Percentiles rank a stretch among this genome's conserved stretches.
These are phyloP conservation scores for Sitta europaea DNA, from an alignment of 2,113 vertebrate genomes.

Conservation along the genomic window DNA sequence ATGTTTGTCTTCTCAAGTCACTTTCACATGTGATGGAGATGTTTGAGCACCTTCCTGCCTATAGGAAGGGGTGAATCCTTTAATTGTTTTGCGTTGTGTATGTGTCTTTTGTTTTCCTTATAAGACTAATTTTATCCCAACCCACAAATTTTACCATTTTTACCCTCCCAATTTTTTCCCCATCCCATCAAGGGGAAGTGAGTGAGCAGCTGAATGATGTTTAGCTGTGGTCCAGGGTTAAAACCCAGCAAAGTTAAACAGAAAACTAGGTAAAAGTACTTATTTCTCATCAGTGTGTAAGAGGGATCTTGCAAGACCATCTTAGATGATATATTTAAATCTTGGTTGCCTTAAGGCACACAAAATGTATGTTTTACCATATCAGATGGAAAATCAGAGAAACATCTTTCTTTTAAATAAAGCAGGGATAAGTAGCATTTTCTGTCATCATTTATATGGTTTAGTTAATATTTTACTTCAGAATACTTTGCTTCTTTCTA, in stretches of 20 bases:
- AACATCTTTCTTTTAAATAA: not conserved
- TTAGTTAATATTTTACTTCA: not conserved
- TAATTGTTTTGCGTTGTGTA: not conserved
- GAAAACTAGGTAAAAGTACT: not conserved
- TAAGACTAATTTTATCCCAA: not conserved
- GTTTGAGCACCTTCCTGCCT: not conserved
- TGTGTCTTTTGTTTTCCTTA: not conserved
- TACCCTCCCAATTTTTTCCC: not conserved
- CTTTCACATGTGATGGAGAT: fast-evolving
- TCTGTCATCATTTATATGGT: not conserved
- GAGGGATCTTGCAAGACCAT: not conserved
- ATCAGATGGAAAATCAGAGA: not conserved
- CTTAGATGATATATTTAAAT: not conserved
- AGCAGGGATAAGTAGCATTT: not conserved
- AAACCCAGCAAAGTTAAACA: not conserved
- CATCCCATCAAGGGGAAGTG: not conserved
- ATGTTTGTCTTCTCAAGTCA: not conserved
- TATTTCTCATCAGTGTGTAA: not conserved
- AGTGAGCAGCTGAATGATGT: not conserved
- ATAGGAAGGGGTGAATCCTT: not conserved
- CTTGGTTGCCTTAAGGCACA: not conserved
- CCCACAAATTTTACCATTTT: not conserved
- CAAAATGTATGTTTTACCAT: not conserved
- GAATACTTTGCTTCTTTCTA: not conserved
- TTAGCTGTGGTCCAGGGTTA: not conserved